A percentile compares a stretch with the other conserved stretches of the same genome.
Evolutionary conservation across 2,888 invertebrate species (phyloP).

Genomic region (Netelia melanura): DNA sequence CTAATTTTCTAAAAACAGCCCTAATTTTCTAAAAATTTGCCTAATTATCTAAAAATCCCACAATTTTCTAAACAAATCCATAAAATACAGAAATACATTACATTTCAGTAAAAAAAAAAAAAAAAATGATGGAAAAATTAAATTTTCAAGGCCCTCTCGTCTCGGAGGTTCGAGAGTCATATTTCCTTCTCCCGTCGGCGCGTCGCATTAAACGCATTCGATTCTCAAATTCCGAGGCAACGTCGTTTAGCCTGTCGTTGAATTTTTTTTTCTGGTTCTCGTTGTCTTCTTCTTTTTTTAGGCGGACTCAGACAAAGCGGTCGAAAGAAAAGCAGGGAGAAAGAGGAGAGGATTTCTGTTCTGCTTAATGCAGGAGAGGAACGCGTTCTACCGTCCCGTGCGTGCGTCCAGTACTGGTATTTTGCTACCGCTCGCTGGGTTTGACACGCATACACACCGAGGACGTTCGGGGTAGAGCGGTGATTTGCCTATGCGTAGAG

Average conservation of each 20-base stretch:
- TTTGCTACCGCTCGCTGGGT: slow-evolving; percentile 44
- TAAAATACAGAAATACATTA: neutral
- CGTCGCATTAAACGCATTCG: slow-evolving; percentile 75
- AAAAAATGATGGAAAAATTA: slow-evolving; percentile 19
- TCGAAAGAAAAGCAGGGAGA: slow-evolving; percentile 46
- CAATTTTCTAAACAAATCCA: neutral
- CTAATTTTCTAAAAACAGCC: no score
- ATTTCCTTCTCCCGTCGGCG: slow-evolving; percentile 3
- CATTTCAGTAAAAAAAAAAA: neutral
- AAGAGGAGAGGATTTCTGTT: slow-evolving; percentile 2
- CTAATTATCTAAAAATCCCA: neutral
- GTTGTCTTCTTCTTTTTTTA: slow-evolving; percentile 71
- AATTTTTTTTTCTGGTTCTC: slow-evolving; percentile 41
- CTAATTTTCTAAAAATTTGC: neutral
- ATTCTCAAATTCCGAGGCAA: slow-evolving; percentile 79
- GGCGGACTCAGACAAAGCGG: slow-evolving; percentile 80
- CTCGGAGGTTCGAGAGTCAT: slow-evolving; percentile 2
- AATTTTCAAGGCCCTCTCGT: slow-evolving; percentile 11
- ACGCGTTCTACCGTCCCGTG: neutral
- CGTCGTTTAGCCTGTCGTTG: slow-evolving; percentile 77
- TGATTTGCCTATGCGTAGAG: slow-evolving; percentile 84
- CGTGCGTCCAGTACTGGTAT: slow-evolving; percentile 43
- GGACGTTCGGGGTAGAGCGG: slow-evolving; percentile 63
- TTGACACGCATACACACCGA: slow-evolving; percentile 51
- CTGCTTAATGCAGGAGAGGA: neutral